Base-by-base conservation (phyloP, 1,140 invertebrate species). In the Leptopilina clavipes region DNA sequence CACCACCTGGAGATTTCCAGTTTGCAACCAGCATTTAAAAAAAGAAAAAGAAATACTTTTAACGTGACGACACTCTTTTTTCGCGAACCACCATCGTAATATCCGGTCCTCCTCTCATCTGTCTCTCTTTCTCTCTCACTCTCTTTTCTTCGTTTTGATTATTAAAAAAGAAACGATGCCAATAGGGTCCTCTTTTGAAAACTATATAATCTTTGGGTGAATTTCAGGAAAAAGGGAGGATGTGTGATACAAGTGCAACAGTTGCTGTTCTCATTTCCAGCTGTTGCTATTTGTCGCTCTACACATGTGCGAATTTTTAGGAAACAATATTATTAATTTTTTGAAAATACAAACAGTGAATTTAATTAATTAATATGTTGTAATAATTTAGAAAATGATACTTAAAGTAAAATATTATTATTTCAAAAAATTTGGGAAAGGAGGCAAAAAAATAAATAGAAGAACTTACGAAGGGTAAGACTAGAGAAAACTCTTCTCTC, bases 1-100 rank as follows among this genome's bases (percentile, higher is more conserved):
- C 84, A 81, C 85, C 85, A 85, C 82, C 81, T 82, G 79, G 77
- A 81, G 74, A 79, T 81, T 65, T 71, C 56, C 25, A 31, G 25
- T 65, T 65, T 11, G 25, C 56, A 59, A 59, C 22, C 19, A 59
- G 22, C 12, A 31, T 31, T 37, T 17, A 31, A 22, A 31, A 65
- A 65, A 25, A 59, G 6, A 52, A 40, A 7, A 40, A 40, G 0
- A 40, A 6, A 40, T 6, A 40, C 37, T 40, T 40, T 0, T 11
- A n/a, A 65, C 12, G 25, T 65, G 59, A 65, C 25, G 59, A 65
- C 25, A 31, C 22, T 31, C 56, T 65, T 65, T n/a, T 45, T 65
- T 65, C 59, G 59, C 59, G 59, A 65, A 9, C 25, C 22, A 65
- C 56, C 22, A 65, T 65, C 56, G 10, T 31, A 65, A 65, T 31